Evolutionary conservation across 2,888 invertebrate species (phyloP), one percentile per base, ranked within the genome.

Genomic region (Asteroscopus sphinx): DNA sequence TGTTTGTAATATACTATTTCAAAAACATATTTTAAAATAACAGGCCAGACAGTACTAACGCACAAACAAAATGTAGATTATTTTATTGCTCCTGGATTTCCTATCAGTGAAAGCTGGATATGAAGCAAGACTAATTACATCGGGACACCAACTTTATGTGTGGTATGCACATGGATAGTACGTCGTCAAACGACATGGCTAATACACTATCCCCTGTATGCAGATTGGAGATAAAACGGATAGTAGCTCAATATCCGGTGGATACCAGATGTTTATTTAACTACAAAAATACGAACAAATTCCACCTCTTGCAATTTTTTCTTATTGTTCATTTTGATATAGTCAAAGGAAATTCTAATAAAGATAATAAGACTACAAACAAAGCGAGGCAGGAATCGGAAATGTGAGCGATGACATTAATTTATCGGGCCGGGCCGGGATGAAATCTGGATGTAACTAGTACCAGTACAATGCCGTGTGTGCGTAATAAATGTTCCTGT

Each of bases 391-490:
- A 46, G n/a, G 25, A 47, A 57, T 32, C 40, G 57, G 47, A 63
- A 69, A 70, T 45, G 15, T 52, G 37, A 39, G 21, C 47, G 55
- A 33, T 51, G 35, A 37, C 54, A 56, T 45, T 51, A 68, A 71
- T 69, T 58, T 37, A 28, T 53, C 15, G 21, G 36, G 35, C 8
- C 26, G 17, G 36, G 13, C 40, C 21, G 30, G 33, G 45, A 61
- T 61, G 16, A 51, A 55, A 65, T 65, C 65, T 62, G 54, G 61
- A 46, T 53, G 15, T 12, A 58, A 57, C 57, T 46, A 47, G 48
- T 45, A 60, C 28, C 40, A 30, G 17, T 17, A 36, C 46, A 21
- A 28, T 49, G 44, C 16, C 41, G 41, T 54, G 30, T 32, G 12
- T 32, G 37, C n/a, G 13, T 26, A 21, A 46, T 58, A 51, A 28